Evolutionary conservation across 2,888 invertebrate species (phyloP).

Genomic region (Ornithoptera priamus): DNA sequence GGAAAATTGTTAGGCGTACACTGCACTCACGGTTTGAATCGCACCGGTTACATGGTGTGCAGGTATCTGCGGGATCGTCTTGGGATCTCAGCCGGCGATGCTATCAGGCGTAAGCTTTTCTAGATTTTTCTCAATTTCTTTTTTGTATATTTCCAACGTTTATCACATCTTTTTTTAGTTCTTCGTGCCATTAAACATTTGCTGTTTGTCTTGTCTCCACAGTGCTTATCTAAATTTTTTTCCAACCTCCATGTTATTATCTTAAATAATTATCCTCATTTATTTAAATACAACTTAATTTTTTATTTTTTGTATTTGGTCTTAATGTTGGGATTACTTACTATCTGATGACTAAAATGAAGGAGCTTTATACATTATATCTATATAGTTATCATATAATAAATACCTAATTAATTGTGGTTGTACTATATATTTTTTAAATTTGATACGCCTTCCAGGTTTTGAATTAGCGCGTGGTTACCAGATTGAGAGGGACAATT

Average conservation of each 20-base stretch:
- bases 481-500: constrained; percentile 82
- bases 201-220: too few relatives aligned
- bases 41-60: constrained; percentile 89
- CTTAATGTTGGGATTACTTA: too few relatives aligned
- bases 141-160: neutral
- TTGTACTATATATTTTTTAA: constrained; percentile 5
- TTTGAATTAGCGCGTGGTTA: constrained; percentile 85
- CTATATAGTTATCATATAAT: too few relatives aligned
- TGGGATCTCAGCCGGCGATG: constrained; percentile 74
- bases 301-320: too few relatives aligned
- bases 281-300: too few relatives aligned
- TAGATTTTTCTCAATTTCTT: neutral
- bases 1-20: constrained; percentile 84
- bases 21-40: constrained; percentile 90
- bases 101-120: constrained; percentile 79
- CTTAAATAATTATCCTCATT: too few relatives aligned
- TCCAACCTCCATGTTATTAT: too few relatives aligned
- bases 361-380: too few relatives aligned
- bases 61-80: constrained; percentile 85
- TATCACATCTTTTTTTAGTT: too few relatives aligned
- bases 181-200: too few relatives aligned
- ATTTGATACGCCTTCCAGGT: constrained; percentile 61
- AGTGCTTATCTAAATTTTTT: too few relatives aligned
- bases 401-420: neutral
- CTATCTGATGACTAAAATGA: too few relatives aligned